These are phyloP conservation scores for Balearica regulorum DNA, from an alignment of 2,797 vertebrate species.

Conservation along the genomic window DNA sequence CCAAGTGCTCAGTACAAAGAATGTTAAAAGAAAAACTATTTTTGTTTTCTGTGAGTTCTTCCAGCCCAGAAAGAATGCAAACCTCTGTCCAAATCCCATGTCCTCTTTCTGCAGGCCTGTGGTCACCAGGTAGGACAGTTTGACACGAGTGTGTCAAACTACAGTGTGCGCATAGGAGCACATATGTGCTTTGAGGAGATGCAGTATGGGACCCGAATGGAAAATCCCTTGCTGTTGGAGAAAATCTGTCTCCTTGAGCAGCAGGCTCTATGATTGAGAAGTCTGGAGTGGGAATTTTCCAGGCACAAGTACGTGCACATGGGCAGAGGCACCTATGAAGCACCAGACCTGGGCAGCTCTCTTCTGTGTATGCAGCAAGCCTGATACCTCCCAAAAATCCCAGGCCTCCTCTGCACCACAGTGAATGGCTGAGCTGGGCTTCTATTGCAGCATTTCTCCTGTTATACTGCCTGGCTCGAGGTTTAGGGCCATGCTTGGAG, in stretches of 20 bases:
- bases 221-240: not conserved
- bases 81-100: not conserved
- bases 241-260: not conserved
- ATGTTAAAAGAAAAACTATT: conserved; percentile 40
- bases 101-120: not conserved
- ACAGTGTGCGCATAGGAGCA: not conserved
- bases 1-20: conserved; percentile 37
- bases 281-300: not conserved
- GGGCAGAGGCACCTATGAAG: not conserved
- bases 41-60: conserved; percentile 38
- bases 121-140: not conserved
- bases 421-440: not conserved
- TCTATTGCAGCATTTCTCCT: not conserved
- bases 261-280: not conserved
- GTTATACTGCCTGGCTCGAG: not conserved
- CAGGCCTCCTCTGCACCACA: not conserved
- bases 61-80: conserved; percentile 12
- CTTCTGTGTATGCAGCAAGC: not conserved
- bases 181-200: not conserved
- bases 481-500: not conserved
- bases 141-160: not conserved
- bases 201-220: not conserved
- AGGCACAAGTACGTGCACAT: rapidly evolving
- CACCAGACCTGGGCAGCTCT: not conserved
- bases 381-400: not conserved